Percentiles rank a stretch among this genome's conserved stretches.
Conservation (phyloP, 2,888 invertebrate genomes). For the Pherbina coryleti region DNA sequence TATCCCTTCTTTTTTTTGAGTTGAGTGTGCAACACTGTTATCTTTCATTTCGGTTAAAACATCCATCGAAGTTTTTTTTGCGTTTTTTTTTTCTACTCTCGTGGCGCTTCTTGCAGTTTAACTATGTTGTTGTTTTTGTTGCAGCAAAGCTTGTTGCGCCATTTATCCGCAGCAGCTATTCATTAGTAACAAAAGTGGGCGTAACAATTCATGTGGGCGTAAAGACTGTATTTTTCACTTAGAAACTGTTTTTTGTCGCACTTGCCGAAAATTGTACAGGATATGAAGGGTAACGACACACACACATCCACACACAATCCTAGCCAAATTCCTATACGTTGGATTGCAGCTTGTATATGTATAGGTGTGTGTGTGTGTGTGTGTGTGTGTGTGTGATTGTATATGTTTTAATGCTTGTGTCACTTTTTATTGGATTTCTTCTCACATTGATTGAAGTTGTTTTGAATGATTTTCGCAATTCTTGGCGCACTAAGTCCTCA, state of each 20-base stretch:
- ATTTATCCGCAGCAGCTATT: constrained; percentile 35
- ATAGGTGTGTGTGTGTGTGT: neutral
- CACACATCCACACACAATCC: too few species aligned
- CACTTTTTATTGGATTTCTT: constrained; percentile 14
- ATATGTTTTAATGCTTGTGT: neutral
- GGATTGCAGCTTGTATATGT: neutral
- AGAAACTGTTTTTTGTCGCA: too few species aligned
- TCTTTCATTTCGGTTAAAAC: constrained; percentile 12
- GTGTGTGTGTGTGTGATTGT: neutral
- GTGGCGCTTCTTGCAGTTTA: neutral
- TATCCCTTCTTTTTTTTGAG: neutral
- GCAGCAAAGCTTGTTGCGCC: constrained; percentile 32
- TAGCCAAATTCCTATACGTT: too few species aligned
- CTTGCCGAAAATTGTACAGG: too few species aligned
- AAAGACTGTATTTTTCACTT: too few species aligned
- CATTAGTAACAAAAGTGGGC: constrained; percentile 45
- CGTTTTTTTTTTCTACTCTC: neutral
- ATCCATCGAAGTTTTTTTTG: neutral
- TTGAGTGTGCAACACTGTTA: constrained; percentile 3
- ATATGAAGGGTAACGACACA: too few species aligned
- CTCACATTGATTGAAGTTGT: constrained; percentile 20
- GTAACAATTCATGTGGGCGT: constrained; percentile 27
- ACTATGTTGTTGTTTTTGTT: constrained; percentile 10
- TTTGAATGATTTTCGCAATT: constrained; percentile 15
- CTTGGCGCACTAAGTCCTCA: neutral